Conservation (phyloP, 64 coral and sea anemone genomes). For the Anthopleura sola region DNA sequence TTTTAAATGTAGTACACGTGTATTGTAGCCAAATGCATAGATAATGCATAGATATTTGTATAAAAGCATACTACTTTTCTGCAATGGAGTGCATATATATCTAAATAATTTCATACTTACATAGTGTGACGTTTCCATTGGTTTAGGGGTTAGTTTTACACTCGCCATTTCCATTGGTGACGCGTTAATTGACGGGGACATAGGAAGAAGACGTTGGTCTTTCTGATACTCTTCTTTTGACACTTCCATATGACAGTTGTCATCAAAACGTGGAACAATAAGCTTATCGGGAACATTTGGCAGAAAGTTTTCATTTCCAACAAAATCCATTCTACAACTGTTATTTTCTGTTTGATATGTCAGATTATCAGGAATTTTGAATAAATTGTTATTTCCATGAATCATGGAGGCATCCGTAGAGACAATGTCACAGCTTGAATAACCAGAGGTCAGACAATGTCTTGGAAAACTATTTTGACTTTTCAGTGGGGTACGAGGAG, state of each 20-base stretch:
- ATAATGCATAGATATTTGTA: too few relatives aligned
- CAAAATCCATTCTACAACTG: background rate
- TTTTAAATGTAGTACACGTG: too few relatives aligned
- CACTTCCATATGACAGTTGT: background rate
- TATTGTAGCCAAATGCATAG: too few relatives aligned
- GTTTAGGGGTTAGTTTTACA: slow-evolving; percentile 12
- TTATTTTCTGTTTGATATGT: background rate
- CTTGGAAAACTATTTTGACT: background rate
- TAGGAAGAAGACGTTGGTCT: background rate
- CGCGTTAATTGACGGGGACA: background rate
- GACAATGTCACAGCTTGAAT: background rate
- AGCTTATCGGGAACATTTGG: background rate
- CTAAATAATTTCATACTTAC: background rate
- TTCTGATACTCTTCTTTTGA: background rate
- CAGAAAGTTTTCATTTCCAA: slow-evolving; percentile 15
- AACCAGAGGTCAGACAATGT: slow-evolving; percentile 5
- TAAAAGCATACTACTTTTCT: too few relatives aligned
- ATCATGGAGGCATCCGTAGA: background rate
- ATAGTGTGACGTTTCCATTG: slow-evolving; percentile 6
- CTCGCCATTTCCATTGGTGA: background rate
- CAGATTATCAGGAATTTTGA: background rate
- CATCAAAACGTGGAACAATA: background rate
- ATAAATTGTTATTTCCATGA: background rate
- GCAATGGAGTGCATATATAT: too few relatives aligned
- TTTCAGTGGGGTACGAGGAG: background rate